Evolutionary conservation across 92 coral and sea anemone species (phyloP).

Genomic region (Porites cylindrica): DNA sequence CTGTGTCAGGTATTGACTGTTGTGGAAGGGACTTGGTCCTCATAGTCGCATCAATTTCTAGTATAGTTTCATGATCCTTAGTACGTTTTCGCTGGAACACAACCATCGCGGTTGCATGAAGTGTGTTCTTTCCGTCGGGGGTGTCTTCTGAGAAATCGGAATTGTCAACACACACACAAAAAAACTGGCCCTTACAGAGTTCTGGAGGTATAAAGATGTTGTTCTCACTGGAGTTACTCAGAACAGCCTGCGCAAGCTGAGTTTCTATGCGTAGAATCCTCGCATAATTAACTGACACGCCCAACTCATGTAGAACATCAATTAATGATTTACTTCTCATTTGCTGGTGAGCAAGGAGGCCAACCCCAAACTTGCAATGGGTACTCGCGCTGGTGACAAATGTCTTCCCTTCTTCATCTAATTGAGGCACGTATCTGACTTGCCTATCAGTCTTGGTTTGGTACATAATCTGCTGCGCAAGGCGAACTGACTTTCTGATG

Average conservation of each 20-base stretch:
- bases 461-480: constrained; percentile 51
- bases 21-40: constrained; percentile 11
- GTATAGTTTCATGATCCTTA: not conserved
- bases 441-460: constrained; percentile 44
- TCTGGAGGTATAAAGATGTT: constrained; percentile 13
- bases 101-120: constrained; percentile 33
- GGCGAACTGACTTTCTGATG: constrained; percentile 17
- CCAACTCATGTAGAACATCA: constrained; percentile 42
- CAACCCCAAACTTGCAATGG: constrained; percentile 49
- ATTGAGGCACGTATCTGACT: constrained; percentile 39
- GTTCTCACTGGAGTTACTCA: constrained; percentile 15
- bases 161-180: not conserved
- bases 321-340: constrained; percentile 33
- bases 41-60: constrained; percentile 1
- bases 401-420: constrained; percentile 34
- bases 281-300: constrained; percentile 54
- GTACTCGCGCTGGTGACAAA: constrained; percentile 50
- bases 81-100: not conserved
- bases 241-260: constrained; percentile 42
- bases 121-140: constrained; percentile 26
- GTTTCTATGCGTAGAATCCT: not conserved
- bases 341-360: constrained; percentile 41
- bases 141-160: no score
- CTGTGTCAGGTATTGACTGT: constrained; percentile 10
- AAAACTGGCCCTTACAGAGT: constrained; percentile 6